These are phyloP conservation scores for Polypterus senegalus DNA, from an alignment of 2,113 vertebrate species.

Conservation along the genomic window DNA sequence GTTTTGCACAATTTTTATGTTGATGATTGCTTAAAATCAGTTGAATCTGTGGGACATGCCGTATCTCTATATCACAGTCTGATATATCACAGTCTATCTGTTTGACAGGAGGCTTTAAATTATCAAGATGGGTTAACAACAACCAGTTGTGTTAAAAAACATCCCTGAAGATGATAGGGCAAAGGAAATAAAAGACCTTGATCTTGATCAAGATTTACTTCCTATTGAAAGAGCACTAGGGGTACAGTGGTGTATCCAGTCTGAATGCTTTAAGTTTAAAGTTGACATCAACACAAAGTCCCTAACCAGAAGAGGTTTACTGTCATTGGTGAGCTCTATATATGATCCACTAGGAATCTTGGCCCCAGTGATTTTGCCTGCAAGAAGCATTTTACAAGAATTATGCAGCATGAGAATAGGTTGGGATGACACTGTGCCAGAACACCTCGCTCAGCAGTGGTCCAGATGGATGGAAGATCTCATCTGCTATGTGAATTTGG, in stretches of 20 bases:
- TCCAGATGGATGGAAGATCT: constrained; percentile 1
- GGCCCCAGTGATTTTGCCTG: not conserved
- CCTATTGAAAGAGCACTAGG: constrained; percentile 4
- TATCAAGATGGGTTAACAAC: not conserved
- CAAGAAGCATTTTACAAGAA: constrained; percentile 10
- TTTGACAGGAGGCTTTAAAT: not conserved
- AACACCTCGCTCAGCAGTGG: not conserved
- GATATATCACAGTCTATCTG: not conserved
- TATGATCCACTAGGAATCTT: constrained; percentile 14
- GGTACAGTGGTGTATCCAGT: constrained; percentile 5
- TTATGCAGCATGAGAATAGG: not conserved
- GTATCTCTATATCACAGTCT: not conserved
- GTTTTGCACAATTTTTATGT: constrained; percentile 12
- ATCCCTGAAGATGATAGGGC: constrained; percentile 1
- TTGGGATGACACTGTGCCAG: constrained; percentile 6
- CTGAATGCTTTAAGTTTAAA: constrained; percentile 10
- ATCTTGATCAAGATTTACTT: not conserved
- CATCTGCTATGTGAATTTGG: not conserved
- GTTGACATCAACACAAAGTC: not conserved
- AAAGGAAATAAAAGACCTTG: constrained; percentile 1
- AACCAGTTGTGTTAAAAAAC: not conserved
- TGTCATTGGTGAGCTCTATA: constrained; percentile 16
- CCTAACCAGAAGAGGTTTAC: not conserved
- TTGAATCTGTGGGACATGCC: not conserved
- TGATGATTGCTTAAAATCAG: constrained; percentile 15